A percentile compares a stretch with the other conserved stretches of the same genome.
Evolutionary conservation across 92 coral and sea anemone genomes (phyloP).

Genomic region (Pocillopora meandrina): DNA sequence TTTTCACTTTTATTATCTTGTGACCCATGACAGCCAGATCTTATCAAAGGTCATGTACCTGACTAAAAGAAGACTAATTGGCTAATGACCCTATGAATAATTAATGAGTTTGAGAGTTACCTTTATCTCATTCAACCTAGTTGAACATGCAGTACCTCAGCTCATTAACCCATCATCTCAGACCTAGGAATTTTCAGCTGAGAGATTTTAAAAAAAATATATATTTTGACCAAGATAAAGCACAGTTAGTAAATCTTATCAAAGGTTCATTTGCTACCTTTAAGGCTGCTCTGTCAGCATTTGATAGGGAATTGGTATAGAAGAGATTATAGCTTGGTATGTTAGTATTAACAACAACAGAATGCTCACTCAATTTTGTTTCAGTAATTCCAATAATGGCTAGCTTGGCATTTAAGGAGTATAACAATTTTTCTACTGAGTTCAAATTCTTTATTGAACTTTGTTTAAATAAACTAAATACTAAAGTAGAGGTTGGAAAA

Average conservation of each 20-base stretch:
- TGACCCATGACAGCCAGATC: too few relatives aligned
- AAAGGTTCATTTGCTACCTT: constrained; percentile 41
- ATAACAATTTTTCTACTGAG: constrained; percentile 31
- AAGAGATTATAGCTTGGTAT: constrained; percentile 45
- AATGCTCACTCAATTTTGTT: constrained; percentile 48
- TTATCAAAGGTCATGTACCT: too few relatives aligned
- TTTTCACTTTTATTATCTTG: too few relatives aligned
- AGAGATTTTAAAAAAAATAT: constrained; percentile 34
- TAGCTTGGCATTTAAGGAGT: constrained; percentile 30
- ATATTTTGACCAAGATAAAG: too few relatives aligned
- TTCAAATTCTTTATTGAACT: constrained; percentile 39
- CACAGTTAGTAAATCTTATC: too few relatives aligned
- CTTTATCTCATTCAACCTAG: too few relatives aligned
- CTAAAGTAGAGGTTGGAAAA: constrained; percentile 47
- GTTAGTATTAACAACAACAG: constrained; percentile 37
- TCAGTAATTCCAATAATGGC: constrained; percentile 55
- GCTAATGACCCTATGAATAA: too few relatives aligned
- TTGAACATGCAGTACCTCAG: too few relatives aligned
- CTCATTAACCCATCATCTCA: not conserved
- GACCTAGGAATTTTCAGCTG: constrained; percentile 58
- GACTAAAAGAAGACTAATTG: too few relatives aligned
- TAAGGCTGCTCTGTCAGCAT: constrained; percentile 54
- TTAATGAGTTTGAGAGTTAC: too few relatives aligned
- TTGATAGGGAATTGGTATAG: constrained; percentile 54
- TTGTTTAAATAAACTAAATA: constrained; percentile 1